Conservation (phyloP, 2,113 vertebrate species). For the Platycercus adscitus region DNA sequence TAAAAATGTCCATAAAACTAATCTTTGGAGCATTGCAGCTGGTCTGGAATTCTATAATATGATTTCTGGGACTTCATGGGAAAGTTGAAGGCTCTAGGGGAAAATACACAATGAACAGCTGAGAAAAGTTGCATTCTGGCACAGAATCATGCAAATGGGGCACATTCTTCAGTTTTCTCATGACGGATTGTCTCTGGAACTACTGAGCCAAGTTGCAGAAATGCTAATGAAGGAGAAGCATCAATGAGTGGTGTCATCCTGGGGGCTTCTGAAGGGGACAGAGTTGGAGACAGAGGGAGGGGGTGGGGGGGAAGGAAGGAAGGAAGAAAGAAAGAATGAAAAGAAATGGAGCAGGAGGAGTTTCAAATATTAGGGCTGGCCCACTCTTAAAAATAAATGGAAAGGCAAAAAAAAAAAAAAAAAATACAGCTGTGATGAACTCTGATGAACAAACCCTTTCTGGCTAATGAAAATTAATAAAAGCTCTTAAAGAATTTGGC, state of each 20-base stretch:
- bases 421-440: neutral
- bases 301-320: slow-evolving; percentile 1
- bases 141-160: slow-evolving; percentile 85
- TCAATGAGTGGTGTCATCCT: slow-evolving; percentile 91
- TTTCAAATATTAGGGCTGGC: slow-evolving; percentile 40
- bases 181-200: slow-evolving; percentile 85
- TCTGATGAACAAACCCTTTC: neutral
- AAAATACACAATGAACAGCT: slow-evolving; percentile 80
- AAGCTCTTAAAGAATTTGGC: neutral
- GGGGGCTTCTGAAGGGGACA: slow-evolving; percentile 79
- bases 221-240: slow-evolving; percentile 92
- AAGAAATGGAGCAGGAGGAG: slow-evolving; percentile 17
- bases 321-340: slow-evolving; percentile 53
- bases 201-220: slow-evolving; percentile 84
- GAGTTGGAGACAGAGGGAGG: slow-evolving; percentile 52
- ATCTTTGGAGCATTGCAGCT: slow-evolving; percentile 63
- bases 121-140: slow-evolving; percentile 84
- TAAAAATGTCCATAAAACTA: slow-evolving; percentile 62
- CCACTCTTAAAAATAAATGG: neutral
- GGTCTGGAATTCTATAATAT: slow-evolving; percentile 73
- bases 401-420: neutral
- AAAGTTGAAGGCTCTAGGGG: slow-evolving; percentile 79
- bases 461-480: neutral
- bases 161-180: slow-evolving; percentile 91
- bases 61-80: slow-evolving; percentile 83